Percentiles rank a stretch among this genome's conserved stretches.
Evolutionary conservation across 2,113 vertebrate species (phyloP).

Genomic region (Diadophis punctatus): DNA sequence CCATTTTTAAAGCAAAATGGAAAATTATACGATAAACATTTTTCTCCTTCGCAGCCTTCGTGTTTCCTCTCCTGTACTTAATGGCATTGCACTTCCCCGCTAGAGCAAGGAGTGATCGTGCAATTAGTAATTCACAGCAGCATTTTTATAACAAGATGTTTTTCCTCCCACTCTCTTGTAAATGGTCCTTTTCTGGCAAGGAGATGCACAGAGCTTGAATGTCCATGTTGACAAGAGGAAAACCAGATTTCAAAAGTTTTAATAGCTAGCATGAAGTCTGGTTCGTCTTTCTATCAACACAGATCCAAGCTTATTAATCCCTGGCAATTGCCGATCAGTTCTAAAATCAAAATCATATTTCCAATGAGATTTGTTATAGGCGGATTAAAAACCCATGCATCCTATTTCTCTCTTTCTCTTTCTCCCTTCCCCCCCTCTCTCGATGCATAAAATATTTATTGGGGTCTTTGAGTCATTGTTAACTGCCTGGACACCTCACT

Average conservation of each 20-base stretch:
- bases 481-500: background rate
- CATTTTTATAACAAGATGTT: slow-evolving; percentile 53
- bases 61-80: slow-evolving; percentile 38
- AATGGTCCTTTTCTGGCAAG: slow-evolving; percentile 60
- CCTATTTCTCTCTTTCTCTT: slow-evolving; percentile 2
- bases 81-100: slow-evolving; percentile 30
- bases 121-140: slow-evolving; percentile 56
- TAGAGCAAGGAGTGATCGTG: slow-evolving; percentile 39
- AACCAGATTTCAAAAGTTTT: slow-evolving; percentile 73
- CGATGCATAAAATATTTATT: background rate
- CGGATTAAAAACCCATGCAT: background rate
- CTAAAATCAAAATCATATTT: slow-evolving; percentile 61
- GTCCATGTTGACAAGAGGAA: slow-evolving; percentile 69
- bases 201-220: slow-evolving; percentile 74
- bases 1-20: slow-evolving; percentile 1
- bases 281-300: slow-evolving; percentile 69
- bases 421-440: too few relatives aligned
- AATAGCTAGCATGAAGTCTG: slow-evolving; percentile 64
- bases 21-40: background rate
- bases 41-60: background rate
- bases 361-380: slow-evolving; percentile 47
- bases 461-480: background rate
- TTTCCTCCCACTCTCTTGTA: background rate
- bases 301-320: slow-evolving; percentile 70
- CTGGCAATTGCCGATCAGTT: slow-evolving; percentile 74